Conservation (phyloP, 2,888 invertebrate species). For the Xestia ashworthii region DNA sequence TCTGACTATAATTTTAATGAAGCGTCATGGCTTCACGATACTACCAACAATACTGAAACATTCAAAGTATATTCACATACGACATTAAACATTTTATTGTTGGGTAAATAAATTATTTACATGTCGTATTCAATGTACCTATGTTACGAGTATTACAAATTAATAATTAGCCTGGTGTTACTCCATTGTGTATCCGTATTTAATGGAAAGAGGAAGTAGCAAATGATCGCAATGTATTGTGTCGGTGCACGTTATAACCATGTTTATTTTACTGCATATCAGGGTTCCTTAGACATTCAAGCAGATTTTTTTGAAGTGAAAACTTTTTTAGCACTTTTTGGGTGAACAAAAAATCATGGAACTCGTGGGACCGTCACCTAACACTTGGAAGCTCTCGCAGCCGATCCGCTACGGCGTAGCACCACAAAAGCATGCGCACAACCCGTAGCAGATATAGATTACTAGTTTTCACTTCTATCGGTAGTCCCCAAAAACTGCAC, state of each 20-base stretch:
- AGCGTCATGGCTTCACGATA: too few relatives aligned
- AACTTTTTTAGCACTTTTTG: too few relatives aligned
- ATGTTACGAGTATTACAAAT: slow-evolving; percentile 41
- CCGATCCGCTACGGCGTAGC: too few relatives aligned
- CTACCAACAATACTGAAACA: not conserved
- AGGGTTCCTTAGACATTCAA: slow-evolving; percentile 34
- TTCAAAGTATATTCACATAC: slow-evolving; percentile 4
- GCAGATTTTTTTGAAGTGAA: too few relatives aligned
- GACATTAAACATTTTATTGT: slow-evolving; percentile 4
- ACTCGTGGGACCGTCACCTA: too few relatives aligned
- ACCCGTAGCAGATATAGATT: too few relatives aligned
- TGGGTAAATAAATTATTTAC: slow-evolving; percentile 17
- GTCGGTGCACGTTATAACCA: slow-evolving; percentile 16
- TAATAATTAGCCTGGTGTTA: slow-evolving; percentile 41
- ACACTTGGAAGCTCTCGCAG: too few relatives aligned
- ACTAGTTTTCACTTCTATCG: too few relatives aligned
- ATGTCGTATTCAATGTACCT: slow-evolving; percentile 15
- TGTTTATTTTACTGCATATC: slow-evolving; percentile 31
- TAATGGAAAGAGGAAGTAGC: slow-evolving; percentile 60
- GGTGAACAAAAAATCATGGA: too few relatives aligned
- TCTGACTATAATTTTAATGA: not conserved
- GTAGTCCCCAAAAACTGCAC: too few relatives aligned
- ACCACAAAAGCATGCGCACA: too few relatives aligned
- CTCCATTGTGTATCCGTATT: slow-evolving; percentile 42
- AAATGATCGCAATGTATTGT: slow-evolving; percentile 65